These are phyloP conservation scores for Apotomis capreana DNA, from an alignment of 2,888 invertebrate genomes.

Conservation along the genomic window DNA sequence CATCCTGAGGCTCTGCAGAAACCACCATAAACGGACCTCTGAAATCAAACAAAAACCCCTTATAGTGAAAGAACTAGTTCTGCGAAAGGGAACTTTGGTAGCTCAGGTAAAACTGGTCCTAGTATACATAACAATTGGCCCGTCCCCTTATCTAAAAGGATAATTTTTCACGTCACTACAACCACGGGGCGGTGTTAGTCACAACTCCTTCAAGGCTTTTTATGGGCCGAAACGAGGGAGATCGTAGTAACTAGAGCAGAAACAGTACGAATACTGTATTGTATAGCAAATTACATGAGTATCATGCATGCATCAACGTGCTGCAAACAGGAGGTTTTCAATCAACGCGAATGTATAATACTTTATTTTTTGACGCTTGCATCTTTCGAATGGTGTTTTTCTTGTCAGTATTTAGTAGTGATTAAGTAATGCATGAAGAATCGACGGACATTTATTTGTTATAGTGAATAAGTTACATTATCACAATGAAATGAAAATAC, in stretches of 20 bases:
- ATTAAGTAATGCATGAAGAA: no score
- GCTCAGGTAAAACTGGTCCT: slow-evolving; percentile 53
- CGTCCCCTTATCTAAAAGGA: slow-evolving; percentile 75
- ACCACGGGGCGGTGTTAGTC: slow-evolving; percentile 72
- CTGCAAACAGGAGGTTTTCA: no score
- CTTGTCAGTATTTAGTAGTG: no score
- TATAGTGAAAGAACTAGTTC: neutral
- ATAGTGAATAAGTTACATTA: no score
- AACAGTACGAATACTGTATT: neutral
- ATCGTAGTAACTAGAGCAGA: slow-evolving; percentile 43
- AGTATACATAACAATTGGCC: slow-evolving; percentile 73
- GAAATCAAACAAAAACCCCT: slow-evolving; percentile 7
- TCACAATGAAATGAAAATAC: no score
- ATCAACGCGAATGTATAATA: no score
- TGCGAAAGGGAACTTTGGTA: slow-evolving; percentile 33
- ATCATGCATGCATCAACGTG: no score
- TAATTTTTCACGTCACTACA: slow-evolving; percentile 79
- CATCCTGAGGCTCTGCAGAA: slow-evolving; percentile 50
- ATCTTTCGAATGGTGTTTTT: no score
- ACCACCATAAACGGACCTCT: slow-evolving; percentile 50
- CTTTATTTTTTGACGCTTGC: no score
- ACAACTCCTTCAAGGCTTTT: slow-evolving; percentile 74
- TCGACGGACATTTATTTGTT: no score
- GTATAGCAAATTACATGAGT: neutral
- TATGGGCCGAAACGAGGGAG: slow-evolving; percentile 59